These are phyloP conservation scores for Amiota minor DNA, from an alignment of 2,888 invertebrate species.

Conservation along the genomic window DNA sequence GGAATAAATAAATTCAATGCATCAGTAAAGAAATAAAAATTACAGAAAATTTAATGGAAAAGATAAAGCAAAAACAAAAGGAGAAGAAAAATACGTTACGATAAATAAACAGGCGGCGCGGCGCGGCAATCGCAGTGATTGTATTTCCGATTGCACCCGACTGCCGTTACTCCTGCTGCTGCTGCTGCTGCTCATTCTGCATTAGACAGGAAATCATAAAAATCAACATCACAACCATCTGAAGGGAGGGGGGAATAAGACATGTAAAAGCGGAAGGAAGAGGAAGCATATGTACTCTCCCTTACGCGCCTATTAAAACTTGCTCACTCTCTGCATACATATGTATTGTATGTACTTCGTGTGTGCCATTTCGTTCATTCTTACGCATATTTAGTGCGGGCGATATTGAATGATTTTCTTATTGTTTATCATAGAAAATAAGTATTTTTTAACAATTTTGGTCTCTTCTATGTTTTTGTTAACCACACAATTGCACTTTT, in stretches of 20 bases:
- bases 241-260: background rate
- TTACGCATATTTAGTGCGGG: background rate
- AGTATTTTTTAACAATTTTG: no score
- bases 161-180: background rate
- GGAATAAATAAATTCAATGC: no score
- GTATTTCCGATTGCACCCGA: background rate
- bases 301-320: background rate
- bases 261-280: slow-evolving; percentile 20
- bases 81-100: background rate
- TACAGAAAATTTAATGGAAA: no score
- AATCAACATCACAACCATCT: slow-evolving; percentile 26
- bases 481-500: no score
- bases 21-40: no score
- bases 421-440: no score
- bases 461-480: no score
- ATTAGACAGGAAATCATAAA: slow-evolving; percentile 28
- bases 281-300: slow-evolving; percentile 9
- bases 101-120: slow-evolving; percentile 1
- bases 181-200: background rate
- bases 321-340: background rate
- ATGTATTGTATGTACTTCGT: background rate
- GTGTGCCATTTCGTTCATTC: background rate
- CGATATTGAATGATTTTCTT: background rate
- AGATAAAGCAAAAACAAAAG: no score
- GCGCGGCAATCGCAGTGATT: background rate